Conservation (phyloP, 2,113 vertebrate genomes). For the Progne subis region DNA sequence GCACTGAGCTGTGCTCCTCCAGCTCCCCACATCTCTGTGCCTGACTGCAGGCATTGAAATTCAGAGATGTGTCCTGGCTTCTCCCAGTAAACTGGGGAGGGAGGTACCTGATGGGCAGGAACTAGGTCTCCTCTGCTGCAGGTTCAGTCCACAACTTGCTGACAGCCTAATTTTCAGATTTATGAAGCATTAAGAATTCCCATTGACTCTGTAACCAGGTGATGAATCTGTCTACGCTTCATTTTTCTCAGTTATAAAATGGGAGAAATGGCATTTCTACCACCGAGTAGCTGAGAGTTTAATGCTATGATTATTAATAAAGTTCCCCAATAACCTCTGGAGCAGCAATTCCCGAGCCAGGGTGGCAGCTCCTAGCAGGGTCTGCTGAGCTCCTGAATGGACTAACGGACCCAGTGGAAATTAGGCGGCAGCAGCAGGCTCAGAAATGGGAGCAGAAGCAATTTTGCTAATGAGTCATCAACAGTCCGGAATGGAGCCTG, state of each 20-base stretch:
- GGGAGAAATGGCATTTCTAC: constrained; percentile 17
- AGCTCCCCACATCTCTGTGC: fast-evolving
- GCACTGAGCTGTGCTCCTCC: background rate
- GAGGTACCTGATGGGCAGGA: background rate
- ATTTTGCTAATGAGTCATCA: constrained; percentile 25
- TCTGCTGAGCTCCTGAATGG: background rate
- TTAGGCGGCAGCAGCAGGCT: background rate
- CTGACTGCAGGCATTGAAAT: background rate
- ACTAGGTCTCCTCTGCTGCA: background rate
- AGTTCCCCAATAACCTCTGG: constrained; percentile 20
- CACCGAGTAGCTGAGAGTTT: constrained; percentile 10
- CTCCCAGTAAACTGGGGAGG: background rate
- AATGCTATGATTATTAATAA: constrained; percentile 40
- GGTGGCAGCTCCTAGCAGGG: background rate
- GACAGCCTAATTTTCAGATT: constrained; percentile 46
- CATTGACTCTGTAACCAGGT: constrained; percentile 30
- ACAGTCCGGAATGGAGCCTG: background rate
- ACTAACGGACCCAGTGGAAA: constrained; percentile 1
- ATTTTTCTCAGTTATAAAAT: constrained; percentile 27
- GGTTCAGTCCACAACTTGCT: constrained; percentile 4
- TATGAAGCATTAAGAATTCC: constrained; percentile 38
- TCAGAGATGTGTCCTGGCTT: background rate
- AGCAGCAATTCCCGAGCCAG: background rate
- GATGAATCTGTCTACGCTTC: constrained; percentile 26
- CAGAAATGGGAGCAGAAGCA: background rate